A percentile compares a stretch with the other conserved stretches of the same genome.
These are phyloP conservation scores for Trididemnum miniatum DNA, from an alignment of 23 tunicate genomes.

Conservation along the genomic window DNA sequence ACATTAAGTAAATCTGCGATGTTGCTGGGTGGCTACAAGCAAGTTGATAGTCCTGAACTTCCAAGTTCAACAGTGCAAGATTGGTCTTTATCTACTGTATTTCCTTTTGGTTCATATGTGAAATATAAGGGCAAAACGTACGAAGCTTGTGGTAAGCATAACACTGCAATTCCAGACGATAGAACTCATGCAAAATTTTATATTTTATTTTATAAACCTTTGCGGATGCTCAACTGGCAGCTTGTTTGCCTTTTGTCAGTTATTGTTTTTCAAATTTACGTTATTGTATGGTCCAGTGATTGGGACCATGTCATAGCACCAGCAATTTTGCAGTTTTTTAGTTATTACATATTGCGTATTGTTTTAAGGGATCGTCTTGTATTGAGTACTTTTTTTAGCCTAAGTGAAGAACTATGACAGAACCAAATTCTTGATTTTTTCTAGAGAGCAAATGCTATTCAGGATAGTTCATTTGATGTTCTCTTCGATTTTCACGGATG, in stretches of 20 bases:
- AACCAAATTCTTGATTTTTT: too few species aligned
- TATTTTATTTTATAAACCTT: constrained; percentile 55
- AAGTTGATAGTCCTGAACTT: neutral
- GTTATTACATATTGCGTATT: constrained; percentile 63
- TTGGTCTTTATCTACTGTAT: constrained; percentile 58
- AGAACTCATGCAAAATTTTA: constrained; percentile 43
- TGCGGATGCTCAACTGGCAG: constrained; percentile 48
- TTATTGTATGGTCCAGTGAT: constrained; percentile 49
- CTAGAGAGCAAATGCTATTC: too few species aligned
- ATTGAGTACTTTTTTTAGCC: constrained; percentile 22
- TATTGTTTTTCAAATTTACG: constrained; percentile 63
- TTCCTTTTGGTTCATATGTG: constrained; percentile 20
- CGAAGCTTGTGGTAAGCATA: constrained; percentile 49
- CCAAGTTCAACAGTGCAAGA: neutral
- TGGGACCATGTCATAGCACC: constrained; percentile 81
- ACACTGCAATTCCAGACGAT: constrained; percentile 67
- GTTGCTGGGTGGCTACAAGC: constrained; percentile 48
- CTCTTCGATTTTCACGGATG: too few species aligned
- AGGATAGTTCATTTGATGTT: too few species aligned
- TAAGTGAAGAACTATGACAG: neutral
- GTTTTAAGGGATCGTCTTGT: constrained; percentile 70
- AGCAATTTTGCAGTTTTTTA: constrained; percentile 86
- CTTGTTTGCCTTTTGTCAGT: constrained; percentile 36
- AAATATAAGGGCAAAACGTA: constrained; percentile 36
- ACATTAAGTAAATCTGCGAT: constrained; percentile 59